A percentile compares a stretch with the other conserved stretches of the same genome.
phyloP scores from a whole-genome alignment of 2,113 vertebrate species.

The Piliocolobus tephrosceles region DNA sequence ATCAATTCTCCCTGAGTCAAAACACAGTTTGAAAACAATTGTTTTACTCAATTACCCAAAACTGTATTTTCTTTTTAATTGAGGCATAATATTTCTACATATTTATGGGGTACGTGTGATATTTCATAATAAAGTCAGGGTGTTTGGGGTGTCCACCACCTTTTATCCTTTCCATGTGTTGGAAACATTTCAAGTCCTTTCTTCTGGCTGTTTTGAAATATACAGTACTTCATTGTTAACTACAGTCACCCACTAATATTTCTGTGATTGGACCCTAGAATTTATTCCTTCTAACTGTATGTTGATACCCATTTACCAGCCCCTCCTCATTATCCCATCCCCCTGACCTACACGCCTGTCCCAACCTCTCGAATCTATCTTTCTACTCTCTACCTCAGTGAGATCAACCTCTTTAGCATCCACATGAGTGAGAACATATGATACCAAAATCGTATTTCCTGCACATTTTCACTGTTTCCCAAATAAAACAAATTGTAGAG shows the following conservation, averaged over 20 bases:
- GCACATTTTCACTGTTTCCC: neutral
- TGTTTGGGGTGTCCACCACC: neutral
- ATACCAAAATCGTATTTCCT: neutral
- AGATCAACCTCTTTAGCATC: neutral
- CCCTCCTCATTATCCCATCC: neutral
- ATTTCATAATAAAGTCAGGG: neutral
- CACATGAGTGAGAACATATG: neutral
- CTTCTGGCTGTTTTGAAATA: neutral
- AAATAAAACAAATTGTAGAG: neutral
- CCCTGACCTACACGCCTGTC: too few relatives aligned
- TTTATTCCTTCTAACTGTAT: neutral
- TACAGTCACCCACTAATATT: neutral
- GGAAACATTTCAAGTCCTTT: neutral
- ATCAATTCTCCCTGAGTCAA: neutral
- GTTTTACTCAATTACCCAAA: neutral
- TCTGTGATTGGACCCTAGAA: neutral
- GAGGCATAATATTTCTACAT: neutral
- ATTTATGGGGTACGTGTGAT: neutral
- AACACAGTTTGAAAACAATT: neutral
- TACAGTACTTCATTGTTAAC: neutral
- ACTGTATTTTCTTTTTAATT: neutral
- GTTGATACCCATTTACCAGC: neutral
- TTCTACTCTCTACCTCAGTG: neutral
- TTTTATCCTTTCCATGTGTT: neutral
- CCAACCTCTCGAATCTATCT: neutral